Conservation (phyloP, 2,113 vertebrate species). For the Salvelinus namaycush region DNA sequence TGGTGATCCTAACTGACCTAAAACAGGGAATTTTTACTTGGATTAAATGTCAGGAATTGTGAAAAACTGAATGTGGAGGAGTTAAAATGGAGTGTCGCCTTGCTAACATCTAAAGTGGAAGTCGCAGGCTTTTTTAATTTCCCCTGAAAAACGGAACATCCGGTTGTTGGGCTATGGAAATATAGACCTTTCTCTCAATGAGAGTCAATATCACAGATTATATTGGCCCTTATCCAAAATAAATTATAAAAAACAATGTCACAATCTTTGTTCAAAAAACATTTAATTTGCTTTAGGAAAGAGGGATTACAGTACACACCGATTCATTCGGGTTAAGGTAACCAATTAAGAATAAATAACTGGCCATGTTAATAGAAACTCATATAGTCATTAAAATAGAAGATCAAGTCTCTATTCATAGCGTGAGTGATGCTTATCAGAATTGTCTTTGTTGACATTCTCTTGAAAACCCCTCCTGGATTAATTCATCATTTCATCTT, state of each 20-base stretch:
- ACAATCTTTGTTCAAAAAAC: slow-evolving; percentile 61
- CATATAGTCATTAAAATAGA: slow-evolving; percentile 65
- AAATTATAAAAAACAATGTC: no score
- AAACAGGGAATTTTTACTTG: no score
- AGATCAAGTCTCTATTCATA: slow-evolving; percentile 58
- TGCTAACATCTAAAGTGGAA: no score
- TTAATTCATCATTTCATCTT: slow-evolving; percentile 56
- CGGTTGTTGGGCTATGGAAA: no score
- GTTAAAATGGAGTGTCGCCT: no score
- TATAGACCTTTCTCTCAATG: not conserved
- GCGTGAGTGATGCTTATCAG: slow-evolving; percentile 48
- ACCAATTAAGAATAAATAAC: slow-evolving; percentile 81
- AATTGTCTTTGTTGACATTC: slow-evolving; percentile 43
- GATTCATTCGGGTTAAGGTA: slow-evolving; percentile 69
- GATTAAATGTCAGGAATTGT: no score
- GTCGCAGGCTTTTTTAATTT: no score
- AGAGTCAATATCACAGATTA: not conserved
- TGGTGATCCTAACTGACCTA: no score
- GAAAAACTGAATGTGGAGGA: no score
- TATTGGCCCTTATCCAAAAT: no score
- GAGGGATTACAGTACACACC: slow-evolving; percentile 71
- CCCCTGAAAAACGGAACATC: no score
- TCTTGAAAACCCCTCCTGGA: slow-evolving; percentile 42
- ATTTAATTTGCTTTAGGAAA: slow-evolving; percentile 72
- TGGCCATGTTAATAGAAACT: slow-evolving; percentile 72